These are phyloP conservation scores for Shinisaurus crocodilurus DNA, from an alignment of 2,113 vertebrate genomes.

Conservation along the genomic window DNA sequence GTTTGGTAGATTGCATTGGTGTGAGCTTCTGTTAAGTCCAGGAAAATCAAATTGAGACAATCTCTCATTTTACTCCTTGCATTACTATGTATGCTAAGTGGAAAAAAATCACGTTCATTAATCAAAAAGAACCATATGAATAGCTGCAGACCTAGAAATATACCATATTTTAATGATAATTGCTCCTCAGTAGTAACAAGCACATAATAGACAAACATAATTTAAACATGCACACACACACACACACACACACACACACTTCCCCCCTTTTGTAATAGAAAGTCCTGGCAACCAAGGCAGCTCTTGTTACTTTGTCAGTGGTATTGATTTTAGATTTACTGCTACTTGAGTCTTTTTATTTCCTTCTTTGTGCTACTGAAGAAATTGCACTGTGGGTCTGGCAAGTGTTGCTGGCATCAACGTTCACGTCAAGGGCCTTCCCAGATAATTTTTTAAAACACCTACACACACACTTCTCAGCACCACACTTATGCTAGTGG, in stretches of 20 bases:
- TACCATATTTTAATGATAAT: neutral
- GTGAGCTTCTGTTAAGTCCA: neutral
- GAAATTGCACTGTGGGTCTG: slow-evolving; percentile 23
- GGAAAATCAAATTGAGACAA: neutral
- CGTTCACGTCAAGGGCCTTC: slow-evolving; percentile 13
- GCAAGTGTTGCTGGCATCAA: slow-evolving; percentile 13
- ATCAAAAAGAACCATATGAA: neutral
- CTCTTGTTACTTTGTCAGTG: slow-evolving; percentile 20
- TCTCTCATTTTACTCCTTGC: neutral
- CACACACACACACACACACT: neutral
- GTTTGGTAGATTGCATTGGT: neutral
- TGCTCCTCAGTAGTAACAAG: neutral
- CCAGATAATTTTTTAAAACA: neutral
- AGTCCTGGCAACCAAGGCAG: slow-evolving; percentile 1
- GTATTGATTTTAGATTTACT: slow-evolving; percentile 43
- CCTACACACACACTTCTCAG: neutral
- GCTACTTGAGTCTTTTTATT: slow-evolving; percentile 30
- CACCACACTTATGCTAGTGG: neutral
- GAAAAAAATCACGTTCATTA: neutral
- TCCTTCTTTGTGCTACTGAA: neutral
- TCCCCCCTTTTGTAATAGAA: neutral
- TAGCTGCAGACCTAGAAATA: neutral
- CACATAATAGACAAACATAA: neutral
- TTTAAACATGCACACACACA: neutral
- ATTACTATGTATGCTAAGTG: neutral